Evolutionary conservation across 2,888 invertebrate species (phyloP).

Genomic region (Morpho deidamia): DNA sequence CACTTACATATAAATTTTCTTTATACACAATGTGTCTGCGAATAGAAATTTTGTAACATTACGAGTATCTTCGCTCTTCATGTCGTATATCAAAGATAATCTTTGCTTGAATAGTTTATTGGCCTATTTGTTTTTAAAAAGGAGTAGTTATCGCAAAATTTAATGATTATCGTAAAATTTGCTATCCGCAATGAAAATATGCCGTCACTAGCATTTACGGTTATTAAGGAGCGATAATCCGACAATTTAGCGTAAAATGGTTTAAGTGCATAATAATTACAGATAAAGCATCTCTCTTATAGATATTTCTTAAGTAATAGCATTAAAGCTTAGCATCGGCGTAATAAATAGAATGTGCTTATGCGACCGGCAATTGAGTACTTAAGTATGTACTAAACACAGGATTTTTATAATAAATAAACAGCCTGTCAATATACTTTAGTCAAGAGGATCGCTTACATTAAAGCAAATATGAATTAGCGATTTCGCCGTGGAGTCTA

Average conservation of each 20-base stretch:
- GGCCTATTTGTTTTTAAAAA: not conserved
- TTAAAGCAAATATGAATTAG: no score
- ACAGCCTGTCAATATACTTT: no score
- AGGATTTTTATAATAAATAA: no score
- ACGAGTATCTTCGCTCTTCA: no score
- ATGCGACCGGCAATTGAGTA: no score
- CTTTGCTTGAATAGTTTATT: not conserved
- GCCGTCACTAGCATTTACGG: slow-evolving; percentile 1
- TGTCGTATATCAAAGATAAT: no score
- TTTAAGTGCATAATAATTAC: slow-evolving; percentile 4
- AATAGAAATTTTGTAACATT: no score
- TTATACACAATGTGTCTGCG: no score
- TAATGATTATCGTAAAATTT: slow-evolving; percentile 4
- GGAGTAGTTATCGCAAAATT: not conserved
- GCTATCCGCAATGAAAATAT: not conserved
- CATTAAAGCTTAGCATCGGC: slow-evolving; percentile 4
- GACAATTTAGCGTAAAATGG: slow-evolving; percentile 4
- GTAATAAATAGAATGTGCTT: not conserved
- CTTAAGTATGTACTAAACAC: no score
- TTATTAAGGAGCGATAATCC: not conserved
- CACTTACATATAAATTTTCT: no score
- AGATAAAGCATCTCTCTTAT: not conserved
- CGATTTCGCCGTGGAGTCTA: no score
- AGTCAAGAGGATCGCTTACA: no score
- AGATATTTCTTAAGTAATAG: slow-evolving; percentile 10